Conservation (phyloP, 2,113 vertebrate species). For the Pontoporia blainvillei region DNA sequence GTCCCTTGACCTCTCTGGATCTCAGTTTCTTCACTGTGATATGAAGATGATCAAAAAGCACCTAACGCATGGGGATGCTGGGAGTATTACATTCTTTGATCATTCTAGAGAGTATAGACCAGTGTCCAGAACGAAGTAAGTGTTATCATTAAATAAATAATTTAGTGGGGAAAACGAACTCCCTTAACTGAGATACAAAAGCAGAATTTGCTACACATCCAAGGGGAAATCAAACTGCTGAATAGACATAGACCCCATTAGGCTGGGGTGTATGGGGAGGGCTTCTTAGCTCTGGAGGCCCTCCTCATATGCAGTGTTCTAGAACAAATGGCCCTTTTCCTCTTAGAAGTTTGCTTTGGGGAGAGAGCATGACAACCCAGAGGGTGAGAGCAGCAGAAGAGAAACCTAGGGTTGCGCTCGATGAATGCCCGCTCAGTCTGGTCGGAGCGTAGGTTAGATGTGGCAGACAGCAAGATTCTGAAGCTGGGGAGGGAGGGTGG, state of each 20-base stretch:
- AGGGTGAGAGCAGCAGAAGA: not conserved
- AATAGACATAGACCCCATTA: too few relatives aligned
- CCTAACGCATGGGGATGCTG: not conserved
- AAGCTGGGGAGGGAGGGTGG: not conserved
- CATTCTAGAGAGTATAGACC: not conserved
- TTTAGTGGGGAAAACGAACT: not conserved
- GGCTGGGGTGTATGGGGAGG: not conserved
- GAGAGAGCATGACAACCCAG: not conserved
- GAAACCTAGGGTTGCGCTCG: not conserved
- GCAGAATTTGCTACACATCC: not conserved
- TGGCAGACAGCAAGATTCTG: accelerated
- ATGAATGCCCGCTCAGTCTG: not conserved
- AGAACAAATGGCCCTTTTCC: not conserved
- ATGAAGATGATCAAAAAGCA: not conserved
- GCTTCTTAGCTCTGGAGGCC: not conserved
- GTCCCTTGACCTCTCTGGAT: too few relatives aligned
- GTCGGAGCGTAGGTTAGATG: not conserved
- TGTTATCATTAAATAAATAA: not conserved
- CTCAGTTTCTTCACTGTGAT: not conserved
- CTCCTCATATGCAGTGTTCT: not conserved
- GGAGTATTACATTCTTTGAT: not conserved
- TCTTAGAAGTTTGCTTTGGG: not conserved
- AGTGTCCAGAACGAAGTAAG: not conserved
- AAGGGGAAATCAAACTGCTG: not conserved
- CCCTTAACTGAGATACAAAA: not conserved